Percentiles rank a stretch among this genome's conserved stretches.
phyloP scores from a whole-genome alignment of 2,797 vertebrate species.

The Anolis apletophallus region DNA sequence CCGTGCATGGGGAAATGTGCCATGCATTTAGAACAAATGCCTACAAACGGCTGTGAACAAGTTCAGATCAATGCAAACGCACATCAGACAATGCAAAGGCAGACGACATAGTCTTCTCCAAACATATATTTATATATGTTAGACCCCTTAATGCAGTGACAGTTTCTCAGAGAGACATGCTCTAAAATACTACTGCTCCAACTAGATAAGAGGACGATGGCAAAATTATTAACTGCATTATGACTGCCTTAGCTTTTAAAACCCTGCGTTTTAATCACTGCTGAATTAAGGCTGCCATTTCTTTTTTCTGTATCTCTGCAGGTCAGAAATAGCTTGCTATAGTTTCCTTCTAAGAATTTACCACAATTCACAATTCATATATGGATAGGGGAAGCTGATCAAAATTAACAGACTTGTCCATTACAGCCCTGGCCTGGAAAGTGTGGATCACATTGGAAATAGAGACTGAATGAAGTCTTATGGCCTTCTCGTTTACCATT shows the following conservation, averaged over 20 bases:
- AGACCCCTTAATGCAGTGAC: not conserved
- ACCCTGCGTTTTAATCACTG: too few relatives aligned
- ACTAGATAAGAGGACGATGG: not conserved
- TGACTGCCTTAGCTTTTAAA: not conserved
- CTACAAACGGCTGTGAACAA: not conserved
- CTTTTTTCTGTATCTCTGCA: not conserved
- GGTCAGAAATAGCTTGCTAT: not conserved
- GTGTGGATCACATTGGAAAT: not conserved
- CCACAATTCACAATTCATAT: not conserved
- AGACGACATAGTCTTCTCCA: not conserved
- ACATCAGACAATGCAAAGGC: not conserved
- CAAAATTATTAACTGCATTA: not conserved
- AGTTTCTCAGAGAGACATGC: not conserved
- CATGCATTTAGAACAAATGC: not conserved
- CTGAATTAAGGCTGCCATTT: not conserved
- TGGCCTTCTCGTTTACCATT: too few relatives aligned
- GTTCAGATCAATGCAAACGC: not conserved
- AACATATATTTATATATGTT: not conserved
- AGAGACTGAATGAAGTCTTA: not conserved
- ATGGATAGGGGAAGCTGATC: not conserved
- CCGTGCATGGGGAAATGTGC: not conserved
- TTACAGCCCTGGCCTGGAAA: not conserved
- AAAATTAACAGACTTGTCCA: not conserved
- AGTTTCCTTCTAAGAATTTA: not conserved
- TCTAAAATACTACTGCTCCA: not conserved